Evolutionary conservation across 1,140 invertebrate genomes (phyloP), one percentile per base, ranked within the genome.

Genomic region (Drosophila dunni): DNA sequence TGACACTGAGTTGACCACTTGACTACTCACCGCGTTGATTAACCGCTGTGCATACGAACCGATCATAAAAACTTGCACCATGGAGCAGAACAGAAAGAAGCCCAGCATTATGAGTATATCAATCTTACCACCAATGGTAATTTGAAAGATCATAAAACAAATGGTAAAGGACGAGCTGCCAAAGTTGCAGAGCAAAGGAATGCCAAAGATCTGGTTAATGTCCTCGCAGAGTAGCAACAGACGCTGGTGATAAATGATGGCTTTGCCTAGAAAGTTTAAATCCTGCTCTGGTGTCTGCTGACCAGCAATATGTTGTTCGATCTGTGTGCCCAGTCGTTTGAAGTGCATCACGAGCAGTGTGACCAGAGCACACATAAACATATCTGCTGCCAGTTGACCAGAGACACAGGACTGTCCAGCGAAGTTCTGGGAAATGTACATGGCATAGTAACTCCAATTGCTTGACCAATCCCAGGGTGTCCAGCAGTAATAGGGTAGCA

Each of bases 301-400:
- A 0, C 79, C 78, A 0, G 84, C 75, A 3, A 75, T 48, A 53
- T 79, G 68, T 0, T 48, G n/a, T n/a, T 73, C 61, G 3, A 92
- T 62, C 0, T 61, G 56, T 1, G 15, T 48, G 10, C 46, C 68
- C 40, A 92, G 46, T 4, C 74, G 67, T 4, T 38, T 58, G 29
- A 81, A 91, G 54, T 92, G 91, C 90, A 92, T 91, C 1, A 91
- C 54, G 15, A 92, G 57, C 7, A 91, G 78, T 6, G 73, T 78
- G 7, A 83, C 79, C 48, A 88, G 29, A 1, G 81, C 83, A 9
- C 79, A 90, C 73, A 91, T 68, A 0, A 91, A 34, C 73, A 92
- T 69, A 57, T 92, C 90, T 10, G 77, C 75, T 10, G 79, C 88
- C 46, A 92, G 51, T 46, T 90, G 84, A 1, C 77, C 91, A 0